Evolutionary conservation across 2,888 invertebrate genomes (phyloP).

Genomic region (Tinea pellionella): DNA sequence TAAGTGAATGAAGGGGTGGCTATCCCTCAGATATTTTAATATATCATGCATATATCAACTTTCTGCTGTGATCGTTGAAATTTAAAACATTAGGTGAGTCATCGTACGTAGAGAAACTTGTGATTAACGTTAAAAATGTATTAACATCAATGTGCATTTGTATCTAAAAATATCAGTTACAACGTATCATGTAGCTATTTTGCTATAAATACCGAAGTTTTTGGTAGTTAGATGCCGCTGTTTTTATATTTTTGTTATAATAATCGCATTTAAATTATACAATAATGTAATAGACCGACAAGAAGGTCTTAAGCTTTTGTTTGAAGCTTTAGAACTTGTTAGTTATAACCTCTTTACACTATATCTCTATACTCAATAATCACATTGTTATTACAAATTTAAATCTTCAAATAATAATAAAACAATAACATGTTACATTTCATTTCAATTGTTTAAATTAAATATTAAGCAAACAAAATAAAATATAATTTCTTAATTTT

Average conservation of each 20-base stretch:
- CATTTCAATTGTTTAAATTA: too few relatives aligned
- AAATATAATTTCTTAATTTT: too few relatives aligned
- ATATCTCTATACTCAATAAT: too few relatives aligned
- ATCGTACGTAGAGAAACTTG: conserved; percentile 25
- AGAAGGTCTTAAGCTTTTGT: neutral
- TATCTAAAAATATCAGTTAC: conserved; percentile 4
- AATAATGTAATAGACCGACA: neutral
- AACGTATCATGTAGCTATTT: neutral
- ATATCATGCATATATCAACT: conserved; percentile 37
- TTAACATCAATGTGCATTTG: neutral
- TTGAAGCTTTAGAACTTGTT: too few relatives aligned
- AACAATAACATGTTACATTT: too few relatives aligned
- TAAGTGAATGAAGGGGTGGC: conserved; percentile 49
- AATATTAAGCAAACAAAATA: too few relatives aligned
- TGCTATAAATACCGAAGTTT: neutral
- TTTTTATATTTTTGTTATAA: neutral
- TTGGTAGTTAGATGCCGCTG: neutral
- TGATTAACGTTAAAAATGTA: neutral
- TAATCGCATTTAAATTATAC: neutral
- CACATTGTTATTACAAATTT: too few relatives aligned
- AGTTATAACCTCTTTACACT: too few relatives aligned
- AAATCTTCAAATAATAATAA: too few relatives aligned
- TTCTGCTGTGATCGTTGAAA: conserved; percentile 61
- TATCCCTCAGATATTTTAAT: conserved; percentile 52
- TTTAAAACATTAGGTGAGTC: conserved; percentile 68